Percentiles rank a stretch among this genome's conserved stretches.
Evolutionary conservation across 2,113 vertebrate genomes (phyloP).

Genomic region (Nycticryphes semicollaris): DNA sequence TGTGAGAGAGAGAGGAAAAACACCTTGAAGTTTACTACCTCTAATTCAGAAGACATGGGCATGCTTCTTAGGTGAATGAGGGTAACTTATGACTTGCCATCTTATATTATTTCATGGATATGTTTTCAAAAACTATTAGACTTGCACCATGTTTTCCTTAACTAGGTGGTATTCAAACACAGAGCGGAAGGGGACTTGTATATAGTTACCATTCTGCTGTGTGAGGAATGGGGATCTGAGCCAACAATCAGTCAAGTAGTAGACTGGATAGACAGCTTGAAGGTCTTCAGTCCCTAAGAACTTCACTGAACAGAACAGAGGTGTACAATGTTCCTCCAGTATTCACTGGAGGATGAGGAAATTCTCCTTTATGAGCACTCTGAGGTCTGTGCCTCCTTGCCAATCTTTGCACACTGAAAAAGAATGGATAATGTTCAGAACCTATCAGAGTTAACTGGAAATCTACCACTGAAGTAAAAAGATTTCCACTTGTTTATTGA

Average conservation of each 20-base stretch:
- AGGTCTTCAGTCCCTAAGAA: background rate
- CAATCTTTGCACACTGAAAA: background rate
- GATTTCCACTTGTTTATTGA: background rate
- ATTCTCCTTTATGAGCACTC: background rate
- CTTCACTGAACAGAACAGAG: background rate
- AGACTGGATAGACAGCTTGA: background rate
- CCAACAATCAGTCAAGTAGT: background rate
- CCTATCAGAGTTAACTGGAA: background rate
- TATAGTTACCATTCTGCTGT: background rate
- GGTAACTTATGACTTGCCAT: background rate
- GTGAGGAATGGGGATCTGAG: background rate
- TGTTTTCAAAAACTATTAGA: background rate
- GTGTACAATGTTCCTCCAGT: rapidly evolving
- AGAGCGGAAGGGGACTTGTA: background rate
- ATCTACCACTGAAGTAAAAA: background rate
- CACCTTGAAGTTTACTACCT: background rate
- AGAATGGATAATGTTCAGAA: background rate
- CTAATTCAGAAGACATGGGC: background rate
- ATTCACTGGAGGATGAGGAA: background rate
- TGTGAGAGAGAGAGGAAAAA: background rate
- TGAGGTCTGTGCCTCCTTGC: background rate
- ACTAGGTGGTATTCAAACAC: background rate
- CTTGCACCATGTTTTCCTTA: background rate
- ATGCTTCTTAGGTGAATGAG: background rate
- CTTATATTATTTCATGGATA: background rate